A percentile compares a stretch with the other conserved stretches of the same genome.
Conservation (phyloP, 2,888 invertebrate species). For the Harpalus rubripes region DNA sequence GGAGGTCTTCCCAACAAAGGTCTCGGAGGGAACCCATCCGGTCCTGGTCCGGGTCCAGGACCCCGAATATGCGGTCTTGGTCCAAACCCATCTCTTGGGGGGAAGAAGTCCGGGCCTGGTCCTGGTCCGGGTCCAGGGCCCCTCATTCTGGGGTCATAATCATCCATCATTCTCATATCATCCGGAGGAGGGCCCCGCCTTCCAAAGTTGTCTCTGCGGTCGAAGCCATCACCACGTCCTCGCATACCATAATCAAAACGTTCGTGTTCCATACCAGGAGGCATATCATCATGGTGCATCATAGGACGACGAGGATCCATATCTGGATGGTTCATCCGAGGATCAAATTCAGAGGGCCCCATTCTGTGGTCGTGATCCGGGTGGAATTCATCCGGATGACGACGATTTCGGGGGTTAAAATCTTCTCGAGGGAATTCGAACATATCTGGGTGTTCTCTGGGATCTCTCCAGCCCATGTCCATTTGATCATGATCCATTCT, state of each 20-base stretch:
- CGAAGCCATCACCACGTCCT: conserved; percentile 70
- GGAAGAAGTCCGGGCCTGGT: conserved; percentile 70
- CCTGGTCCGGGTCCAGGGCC: conserved; percentile 70
- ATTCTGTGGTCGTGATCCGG: conserved; percentile 75
- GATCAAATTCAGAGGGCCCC: conserved; percentile 68
- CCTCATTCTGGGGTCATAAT: conserved; percentile 69
- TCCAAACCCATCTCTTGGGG: conserved; percentile 70
- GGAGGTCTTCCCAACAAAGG: conserved; percentile 70
- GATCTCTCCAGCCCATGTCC: conserved; percentile 67
- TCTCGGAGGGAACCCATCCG: conserved; percentile 72
- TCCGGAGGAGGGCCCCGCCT: conserved; percentile 72
- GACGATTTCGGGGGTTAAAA: conserved; percentile 73
- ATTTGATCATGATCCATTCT: conserved; percentile 70
- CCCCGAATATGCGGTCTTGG: conserved; percentile 70
- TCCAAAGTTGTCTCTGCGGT: conserved; percentile 74
- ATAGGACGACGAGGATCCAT: conserved; percentile 60
- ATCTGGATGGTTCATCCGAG: conserved; percentile 64
- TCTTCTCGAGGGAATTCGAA: conserved; percentile 71
- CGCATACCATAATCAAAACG: conserved; percentile 71
- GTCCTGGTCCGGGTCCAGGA: conserved; percentile 71
- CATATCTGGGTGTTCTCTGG: conserved; percentile 67
- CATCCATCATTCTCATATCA: conserved; percentile 69
- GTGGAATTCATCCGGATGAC: conserved; percentile 75
- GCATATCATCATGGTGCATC: conserved; percentile 56
- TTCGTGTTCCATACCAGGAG: conserved; percentile 69